Percentiles rank a stretch among this genome's conserved stretches.
phyloP scores from a whole-genome alignment of 2,797 vertebrate species.

The Heterohyrax brucei region DNA sequence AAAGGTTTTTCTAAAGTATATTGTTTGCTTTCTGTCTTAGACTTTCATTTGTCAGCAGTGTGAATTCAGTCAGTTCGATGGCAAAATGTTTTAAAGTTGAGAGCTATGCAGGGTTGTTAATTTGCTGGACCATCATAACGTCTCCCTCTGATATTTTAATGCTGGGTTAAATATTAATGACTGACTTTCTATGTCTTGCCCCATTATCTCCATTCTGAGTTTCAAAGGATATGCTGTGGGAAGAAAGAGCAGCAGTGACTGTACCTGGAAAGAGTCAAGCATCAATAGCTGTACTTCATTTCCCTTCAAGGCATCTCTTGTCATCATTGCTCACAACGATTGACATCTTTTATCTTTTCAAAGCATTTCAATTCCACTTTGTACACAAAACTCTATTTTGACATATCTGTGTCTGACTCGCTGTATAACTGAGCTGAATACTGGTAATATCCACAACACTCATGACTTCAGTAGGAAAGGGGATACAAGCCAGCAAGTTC shows the following conservation, averaged over 20 bases:
- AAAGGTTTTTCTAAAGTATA: not conserved
- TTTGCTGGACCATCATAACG: conserved; percentile 75
- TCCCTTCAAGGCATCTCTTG: not conserved
- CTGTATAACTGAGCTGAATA: not conserved
- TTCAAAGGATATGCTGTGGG: not conserved
- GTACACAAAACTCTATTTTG: not conserved
- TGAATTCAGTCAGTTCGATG: conserved; percentile 10
- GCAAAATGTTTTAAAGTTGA: conserved; percentile 62
- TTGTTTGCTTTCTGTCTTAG: not conserved
- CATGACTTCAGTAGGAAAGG: conserved; percentile 9
- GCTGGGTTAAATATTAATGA: conserved; percentile 71
- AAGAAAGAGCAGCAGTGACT: not conserved
- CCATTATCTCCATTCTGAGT: not conserved
- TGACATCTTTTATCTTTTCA: conserved; percentile 28
- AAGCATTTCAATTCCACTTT: not conserved
- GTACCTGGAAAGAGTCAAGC: not conserved
- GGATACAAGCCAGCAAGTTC: not conserved
- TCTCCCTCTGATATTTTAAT: conserved; percentile 47
- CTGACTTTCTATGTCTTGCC: not conserved
- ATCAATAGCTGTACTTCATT: not conserved
- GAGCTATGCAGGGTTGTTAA: not conserved
- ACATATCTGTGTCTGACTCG: not conserved
- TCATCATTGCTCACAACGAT: not conserved
- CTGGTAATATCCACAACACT: not conserved
- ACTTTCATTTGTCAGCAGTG: not conserved